Percentiles rank a stretch among this genome's conserved stretches.
These are phyloP conservation scores for Acleris emargana DNA, from an alignment of 2,888 invertebrate genomes.

Conservation along the genomic window DNA sequence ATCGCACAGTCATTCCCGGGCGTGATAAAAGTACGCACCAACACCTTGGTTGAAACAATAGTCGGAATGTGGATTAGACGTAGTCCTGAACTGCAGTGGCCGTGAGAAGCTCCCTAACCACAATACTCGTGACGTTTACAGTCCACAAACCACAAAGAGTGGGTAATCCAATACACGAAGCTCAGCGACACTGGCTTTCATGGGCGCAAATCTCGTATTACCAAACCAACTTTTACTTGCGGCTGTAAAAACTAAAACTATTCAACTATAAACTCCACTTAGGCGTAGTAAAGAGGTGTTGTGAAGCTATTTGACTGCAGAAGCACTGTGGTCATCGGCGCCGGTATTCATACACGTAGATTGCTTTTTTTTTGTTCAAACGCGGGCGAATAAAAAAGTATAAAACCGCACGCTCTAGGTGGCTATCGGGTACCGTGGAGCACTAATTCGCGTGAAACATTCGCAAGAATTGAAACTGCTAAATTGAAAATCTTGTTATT, in stretches of 20 bases:
- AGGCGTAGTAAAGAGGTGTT: conserved; percentile 44
- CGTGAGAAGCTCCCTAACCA: conserved; percentile 78
- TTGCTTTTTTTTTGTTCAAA: conserved; percentile 74
- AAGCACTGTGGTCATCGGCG: conserved; percentile 54
- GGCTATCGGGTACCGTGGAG: conserved; percentile 66
- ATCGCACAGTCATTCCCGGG: not conserved
- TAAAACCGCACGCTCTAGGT: conserved; percentile 56
- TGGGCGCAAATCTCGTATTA: conserved; percentile 78
- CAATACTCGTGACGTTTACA: conserved; percentile 73
- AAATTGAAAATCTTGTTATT: conserved; percentile 42
- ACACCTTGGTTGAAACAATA: conserved; percentile 55
- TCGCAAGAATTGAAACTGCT: conserved; percentile 57
- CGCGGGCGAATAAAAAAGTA: conserved; percentile 67
- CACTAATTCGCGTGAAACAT: conserved; percentile 56
- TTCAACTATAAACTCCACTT: conserved; percentile 47
- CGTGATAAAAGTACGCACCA: conserved; percentile 15
- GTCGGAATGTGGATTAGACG: conserved; percentile 55
- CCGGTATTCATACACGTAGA: conserved; percentile 67
- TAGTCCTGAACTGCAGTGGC: conserved; percentile 49
- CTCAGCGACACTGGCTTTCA: conserved; percentile 81
- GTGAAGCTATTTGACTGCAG: conserved; percentile 46
- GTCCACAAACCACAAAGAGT: conserved; percentile 76
- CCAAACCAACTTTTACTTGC: conserved; percentile 51
- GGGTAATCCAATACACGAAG: conserved; percentile 81
- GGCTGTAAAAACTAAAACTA: conserved; percentile 41